A percentile compares a stretch with the other conserved stretches of the same genome.
Evolutionary conservation across 1,140 invertebrate species (phyloP).

Genomic region (Nymphalis io): DNA sequence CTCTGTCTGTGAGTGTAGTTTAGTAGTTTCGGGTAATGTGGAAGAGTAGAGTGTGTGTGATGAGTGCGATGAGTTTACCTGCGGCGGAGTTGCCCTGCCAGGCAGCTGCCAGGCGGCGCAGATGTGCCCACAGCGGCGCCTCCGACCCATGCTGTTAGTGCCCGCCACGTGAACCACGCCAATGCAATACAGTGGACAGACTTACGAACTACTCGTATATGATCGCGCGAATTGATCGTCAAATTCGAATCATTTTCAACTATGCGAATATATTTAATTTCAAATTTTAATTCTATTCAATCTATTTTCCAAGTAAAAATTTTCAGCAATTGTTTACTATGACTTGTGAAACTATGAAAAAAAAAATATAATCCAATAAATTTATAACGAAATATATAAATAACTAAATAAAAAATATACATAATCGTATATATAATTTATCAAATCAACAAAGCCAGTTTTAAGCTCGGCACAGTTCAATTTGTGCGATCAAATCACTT

Average conservation of each 20-base stretch:
- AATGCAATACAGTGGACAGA: constrained; percentile 34
- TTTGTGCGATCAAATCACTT: constrained; percentile 39
- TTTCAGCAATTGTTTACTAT: constrained; percentile 6
- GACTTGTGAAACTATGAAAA: background rate
- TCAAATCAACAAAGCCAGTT: background rate
- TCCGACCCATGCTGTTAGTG: constrained; percentile 79
- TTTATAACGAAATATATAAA: background rate
- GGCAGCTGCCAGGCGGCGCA: constrained; percentile 61
- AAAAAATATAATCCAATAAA: background rate
- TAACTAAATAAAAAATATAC: background rate
- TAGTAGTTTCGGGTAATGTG: background rate
- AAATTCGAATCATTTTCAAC: background rate
- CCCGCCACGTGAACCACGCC: constrained; percentile 54
- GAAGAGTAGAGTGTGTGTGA: background rate
- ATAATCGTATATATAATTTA: background rate
- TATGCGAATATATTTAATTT: background rate
- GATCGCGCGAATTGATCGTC: constrained; percentile 40
- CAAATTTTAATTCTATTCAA: background rate
- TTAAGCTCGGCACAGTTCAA: constrained; percentile 35
- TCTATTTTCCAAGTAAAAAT: background rate
- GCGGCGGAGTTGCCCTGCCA: constrained; percentile 21
- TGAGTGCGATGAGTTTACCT: background rate
- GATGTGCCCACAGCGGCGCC: constrained; percentile 68
- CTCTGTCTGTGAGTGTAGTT: background rate
- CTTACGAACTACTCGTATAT: constrained; percentile 33